These are phyloP conservation scores for Protodeltote pygarga DNA, from an alignment of 2,888 invertebrate species.

Conservation along the genomic window DNA sequence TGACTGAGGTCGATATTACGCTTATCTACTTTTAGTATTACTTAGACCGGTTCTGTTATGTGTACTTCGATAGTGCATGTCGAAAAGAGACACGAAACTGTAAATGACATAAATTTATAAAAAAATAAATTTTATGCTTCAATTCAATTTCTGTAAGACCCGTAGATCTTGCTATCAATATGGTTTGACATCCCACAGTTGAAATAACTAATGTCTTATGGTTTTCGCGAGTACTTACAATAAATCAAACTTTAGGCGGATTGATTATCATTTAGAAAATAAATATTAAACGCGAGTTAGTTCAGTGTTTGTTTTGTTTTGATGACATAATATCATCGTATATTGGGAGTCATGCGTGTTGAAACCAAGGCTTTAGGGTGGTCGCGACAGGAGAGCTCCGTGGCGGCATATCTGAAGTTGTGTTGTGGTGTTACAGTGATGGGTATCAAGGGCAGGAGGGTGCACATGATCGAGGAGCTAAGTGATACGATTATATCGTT, in stretches of 20 bases:
- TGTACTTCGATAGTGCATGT: constrained; percentile 63
- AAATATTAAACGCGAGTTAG: no score
- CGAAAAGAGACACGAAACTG: constrained; percentile 46
- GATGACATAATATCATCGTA: no score
- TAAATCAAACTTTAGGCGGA: no score
- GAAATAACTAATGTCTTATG: background rate
- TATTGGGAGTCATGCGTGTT: no score
- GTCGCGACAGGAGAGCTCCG: constrained; percentile 24
- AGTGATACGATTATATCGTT: constrained; percentile 99
- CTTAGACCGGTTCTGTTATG: constrained; percentile 51
- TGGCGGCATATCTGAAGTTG: constrained; percentile 64
- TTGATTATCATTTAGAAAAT: no score
- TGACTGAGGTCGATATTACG: constrained; percentile 60
- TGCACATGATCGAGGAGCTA: constrained; percentile 99
- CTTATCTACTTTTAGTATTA: constrained; percentile 64
- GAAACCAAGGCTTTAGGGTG: constrained; percentile 18
- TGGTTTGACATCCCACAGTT: constrained; percentile 10
- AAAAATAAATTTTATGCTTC: constrained; percentile 10
- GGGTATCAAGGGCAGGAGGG: constrained; percentile 99
- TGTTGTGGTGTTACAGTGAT: constrained; percentile 93
- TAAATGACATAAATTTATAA: constrained; percentile 15
- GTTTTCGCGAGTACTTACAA: no score
- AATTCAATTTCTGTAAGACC: constrained; percentile 17
- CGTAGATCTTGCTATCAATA: constrained; percentile 29
- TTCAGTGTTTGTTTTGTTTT: no score